A percentile compares a stretch with the other conserved stretches of the same genome.
Evolutionary conservation across 2,888 invertebrate species (phyloP).

Genomic region (Latrodectus elegans): DNA sequence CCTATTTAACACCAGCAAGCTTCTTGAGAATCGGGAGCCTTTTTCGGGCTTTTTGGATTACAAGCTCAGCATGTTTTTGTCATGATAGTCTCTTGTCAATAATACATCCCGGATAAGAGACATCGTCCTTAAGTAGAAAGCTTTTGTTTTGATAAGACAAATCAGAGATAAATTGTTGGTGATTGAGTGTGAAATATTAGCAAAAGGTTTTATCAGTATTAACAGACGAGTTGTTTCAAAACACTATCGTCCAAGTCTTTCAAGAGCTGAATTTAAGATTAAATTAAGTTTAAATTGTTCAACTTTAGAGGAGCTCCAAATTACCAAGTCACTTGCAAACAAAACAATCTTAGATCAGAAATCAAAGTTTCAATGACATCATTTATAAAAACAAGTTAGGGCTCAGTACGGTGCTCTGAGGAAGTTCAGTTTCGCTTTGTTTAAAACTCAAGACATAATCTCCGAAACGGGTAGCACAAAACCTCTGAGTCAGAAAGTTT

Average conservation of each 20-base stretch:
- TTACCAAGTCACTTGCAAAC: background rate
- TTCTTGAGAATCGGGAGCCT: background rate
- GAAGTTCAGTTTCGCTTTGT: background rate
- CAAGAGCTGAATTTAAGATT: background rate
- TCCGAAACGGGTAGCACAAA: conserved; percentile 8
- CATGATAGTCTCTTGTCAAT: background rate
- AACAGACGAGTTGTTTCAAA: background rate
- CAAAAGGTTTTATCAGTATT: background rate
- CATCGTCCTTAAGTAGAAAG: background rate
- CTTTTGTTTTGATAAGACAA: background rate
- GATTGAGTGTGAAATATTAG: background rate
- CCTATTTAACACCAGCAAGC: background rate
- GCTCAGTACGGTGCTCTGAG: background rate
- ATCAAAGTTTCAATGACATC: background rate
- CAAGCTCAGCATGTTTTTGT: background rate
- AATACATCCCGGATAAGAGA: background rate
- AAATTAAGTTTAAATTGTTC: background rate
- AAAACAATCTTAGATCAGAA: background rate
- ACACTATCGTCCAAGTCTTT: background rate
- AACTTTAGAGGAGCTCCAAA: background rate
- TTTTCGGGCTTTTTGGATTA: background rate
- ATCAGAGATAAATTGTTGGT: background rate
- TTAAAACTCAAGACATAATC: background rate
- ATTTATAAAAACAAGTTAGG: background rate
- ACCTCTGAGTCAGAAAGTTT: background rate